Base-by-base conservation (phyloP, 1,140 invertebrate species). In the Meteorus sp. region DNA sequence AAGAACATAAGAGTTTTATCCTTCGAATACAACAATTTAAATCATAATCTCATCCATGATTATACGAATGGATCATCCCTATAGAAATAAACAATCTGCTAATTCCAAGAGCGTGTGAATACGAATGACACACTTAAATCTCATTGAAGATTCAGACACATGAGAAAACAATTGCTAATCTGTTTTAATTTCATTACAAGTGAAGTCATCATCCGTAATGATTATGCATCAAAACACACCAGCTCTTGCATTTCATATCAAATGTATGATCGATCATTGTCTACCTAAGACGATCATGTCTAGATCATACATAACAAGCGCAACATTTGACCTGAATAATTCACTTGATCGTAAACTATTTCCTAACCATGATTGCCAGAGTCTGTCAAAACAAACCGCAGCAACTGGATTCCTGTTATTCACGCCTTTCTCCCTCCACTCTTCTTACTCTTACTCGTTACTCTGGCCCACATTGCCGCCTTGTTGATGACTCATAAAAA, bases 91-190 rank as follows among this genome's bases (percentile, higher is more conserved):
- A 39, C 17, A 35, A 52, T 23, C 4, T 22, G 20, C 3, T 13
- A 1, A 33, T 9, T 35, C 25, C 43, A 54, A 59, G 61, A 65
- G 41, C 64, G 64, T 66, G 64, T 22, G 64, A 66, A 64, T 23
- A 47, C 15, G 41, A 64, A 55, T 64, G 64, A 66, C 64, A 66
- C 41, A 63, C 41, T 61, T 66, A 39, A 20, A 35, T 31, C 9
- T 33, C 29, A 45, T 33, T 48, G 29, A 20, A 37, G 11, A 25
- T 1, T 41, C 11, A 11, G 45, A 25, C 27, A n/a, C 7, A 29
- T 29, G 23, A 29, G 45, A 45, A 31, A 15, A 45, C 15, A 45
- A 33, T 39, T 20, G 3, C 9, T 7, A 47, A 56, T 45, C 6
- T 13, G 25, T 20, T 31, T 55, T 31, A 29, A n/a, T n/a, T n/a